Conservation (phyloP, 2,797 vertebrate genomes). For the Chiroxiphia lanceolata region DNA sequence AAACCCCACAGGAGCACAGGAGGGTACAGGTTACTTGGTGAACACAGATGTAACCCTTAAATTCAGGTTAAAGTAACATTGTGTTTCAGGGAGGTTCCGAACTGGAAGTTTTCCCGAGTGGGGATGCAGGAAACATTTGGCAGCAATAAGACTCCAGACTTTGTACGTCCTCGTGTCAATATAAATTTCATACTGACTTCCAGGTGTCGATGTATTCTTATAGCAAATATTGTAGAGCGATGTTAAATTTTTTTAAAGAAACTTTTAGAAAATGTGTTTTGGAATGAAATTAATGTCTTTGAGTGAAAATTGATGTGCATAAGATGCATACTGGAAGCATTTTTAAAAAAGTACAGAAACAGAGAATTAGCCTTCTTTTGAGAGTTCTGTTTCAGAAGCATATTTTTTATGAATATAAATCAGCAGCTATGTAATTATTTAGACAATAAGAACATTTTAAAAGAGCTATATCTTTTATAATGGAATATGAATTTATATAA, state of each 20-base stretch:
- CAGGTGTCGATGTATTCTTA: neutral
- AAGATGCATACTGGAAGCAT: neutral
- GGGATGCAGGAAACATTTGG: neutral
- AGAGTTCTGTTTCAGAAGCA: neutral
- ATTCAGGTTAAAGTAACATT: neutral
- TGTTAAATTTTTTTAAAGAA: neutral
- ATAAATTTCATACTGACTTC: neutral
- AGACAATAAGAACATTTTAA: neutral
- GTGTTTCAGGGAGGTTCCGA: neutral
- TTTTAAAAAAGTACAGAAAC: neutral
- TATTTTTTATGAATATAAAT: neutral
- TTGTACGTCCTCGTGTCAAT: neutral
- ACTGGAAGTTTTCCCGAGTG: neutral
- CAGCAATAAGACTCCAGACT: constrained; percentile 11
- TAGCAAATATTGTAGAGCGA: constrained; percentile 16
- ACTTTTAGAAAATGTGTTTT: neutral
- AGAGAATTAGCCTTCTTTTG: neutral
- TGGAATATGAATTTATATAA: neutral
- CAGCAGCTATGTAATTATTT: neutral
- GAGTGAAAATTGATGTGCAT: neutral
- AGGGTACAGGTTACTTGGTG: neutral
- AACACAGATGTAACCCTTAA: neutral
- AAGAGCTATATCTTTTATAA: neutral
- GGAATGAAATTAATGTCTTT: neutral
- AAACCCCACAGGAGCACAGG: neutral